A percentile compares a stretch with the other conserved stretches of the same genome.
Evolutionary conservation across 1,140 invertebrate genomes (phyloP).

Genomic region (Anagrus nilaparvatae): DNA sequence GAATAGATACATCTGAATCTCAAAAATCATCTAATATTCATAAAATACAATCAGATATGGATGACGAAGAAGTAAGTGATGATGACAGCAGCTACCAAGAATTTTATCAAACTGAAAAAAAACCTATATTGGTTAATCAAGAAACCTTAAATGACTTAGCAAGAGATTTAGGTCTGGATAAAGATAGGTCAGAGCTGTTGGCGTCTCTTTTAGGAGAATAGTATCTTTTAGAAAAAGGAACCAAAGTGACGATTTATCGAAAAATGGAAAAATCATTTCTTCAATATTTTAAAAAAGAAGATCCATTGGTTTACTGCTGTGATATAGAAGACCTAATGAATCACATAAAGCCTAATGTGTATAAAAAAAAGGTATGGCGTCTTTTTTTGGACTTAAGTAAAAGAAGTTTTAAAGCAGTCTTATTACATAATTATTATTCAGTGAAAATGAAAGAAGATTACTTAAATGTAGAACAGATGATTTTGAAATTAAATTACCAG

Average conservation of each 20-base stretch:
- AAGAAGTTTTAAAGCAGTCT: slow-evolving; percentile 30
- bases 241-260: too few species aligned
- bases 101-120: too few species aligned
- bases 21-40: too few species aligned
- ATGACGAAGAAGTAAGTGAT: too few species aligned
- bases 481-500: neutral
- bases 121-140: too few species aligned
- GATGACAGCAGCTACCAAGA: too few species aligned
- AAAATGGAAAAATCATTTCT: too few species aligned
- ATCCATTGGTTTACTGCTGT: too few species aligned
- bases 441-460: slow-evolving; percentile 29
- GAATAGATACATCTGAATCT: too few species aligned
- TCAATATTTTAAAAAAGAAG: too few species aligned
- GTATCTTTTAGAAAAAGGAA: slow-evolving; percentile 5
- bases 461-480: slow-evolving; percentile 17
- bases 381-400: slow-evolving; percentile 22
- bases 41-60: too few species aligned
- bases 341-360: slow-evolving; percentile 1
- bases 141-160: slow-evolving; percentile 25
- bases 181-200: too few species aligned
- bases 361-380: slow-evolving; percentile 5
- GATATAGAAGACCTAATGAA: slow-evolving; percentile 10
- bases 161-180: slow-evolving; percentile 27
- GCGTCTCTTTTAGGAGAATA: slow-evolving; percentile 22
- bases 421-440: slow-evolving; percentile 29